Base-by-base conservation (phyloP, 2,113 vertebrate species). In the Laticauda laticaudata region DNA sequence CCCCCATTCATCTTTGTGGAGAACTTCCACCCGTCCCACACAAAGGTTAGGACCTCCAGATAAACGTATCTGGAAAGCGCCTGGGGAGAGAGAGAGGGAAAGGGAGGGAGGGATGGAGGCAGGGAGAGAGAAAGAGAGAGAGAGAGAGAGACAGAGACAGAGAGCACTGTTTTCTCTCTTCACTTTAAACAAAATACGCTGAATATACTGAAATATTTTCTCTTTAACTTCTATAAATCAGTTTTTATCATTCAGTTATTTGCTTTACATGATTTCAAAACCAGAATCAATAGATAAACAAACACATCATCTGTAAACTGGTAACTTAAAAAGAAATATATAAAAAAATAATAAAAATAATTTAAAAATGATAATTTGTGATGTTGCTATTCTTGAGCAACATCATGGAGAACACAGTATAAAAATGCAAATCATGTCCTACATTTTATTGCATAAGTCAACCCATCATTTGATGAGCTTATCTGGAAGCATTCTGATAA, bases 21-120 rank as follows among this genome's bases (percentile, higher is more conserved):
- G 93, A 55, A 97, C 43, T 89, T 97, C 97, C 90, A 97, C 87
- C 0, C 97, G 96, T 0, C 97, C 97, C 0, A 96, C 96, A 0
- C 97, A 97, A 75, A 95, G 95, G 0, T 96, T 96, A 15, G 93
- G 86, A 0, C 94, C 96, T 0, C 95, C 96, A 0, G 93, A 95
- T 43, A 97, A 94, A 29, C 96, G 96, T 57, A 97, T 90, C 29
- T 48, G 75, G n/a, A 91, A 91, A n/a, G 93, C 56, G 0, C 93
- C 96, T 29, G 95, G 91, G 6, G 0, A 94, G 48, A 51, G 48
- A 51, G 48, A 8, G 8, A 48, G 48, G 7, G 48, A 1, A 1
- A 51, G 48, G 8, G 8, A 51, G 48, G 48, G 91, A 4, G 0
- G 93, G 94, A 39, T 94, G 45, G 64, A 4, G 0, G 93, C 93